Evolutionary conservation across 2,113 vertebrate genomes (phyloP).

Genomic region (Chloropsis hardwickii): DNA sequence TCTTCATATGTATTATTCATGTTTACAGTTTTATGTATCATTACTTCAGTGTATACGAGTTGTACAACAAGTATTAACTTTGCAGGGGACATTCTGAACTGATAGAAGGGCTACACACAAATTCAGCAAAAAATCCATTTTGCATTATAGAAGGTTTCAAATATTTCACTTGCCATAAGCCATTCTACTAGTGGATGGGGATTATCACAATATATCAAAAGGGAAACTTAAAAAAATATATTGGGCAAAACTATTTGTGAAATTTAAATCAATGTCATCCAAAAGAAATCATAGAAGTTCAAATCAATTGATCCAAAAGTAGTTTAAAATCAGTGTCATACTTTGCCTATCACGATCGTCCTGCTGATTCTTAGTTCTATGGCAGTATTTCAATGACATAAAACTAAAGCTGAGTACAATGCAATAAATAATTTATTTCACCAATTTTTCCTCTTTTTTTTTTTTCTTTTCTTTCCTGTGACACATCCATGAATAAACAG

Average conservation of each 20-base stretch:
- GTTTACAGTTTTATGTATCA: neutral
- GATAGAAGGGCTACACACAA: neutral
- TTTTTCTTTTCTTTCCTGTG: neutral
- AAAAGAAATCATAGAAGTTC: neutral
- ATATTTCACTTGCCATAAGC: neutral
- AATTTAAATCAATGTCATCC: neutral
- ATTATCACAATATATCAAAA: neutral
- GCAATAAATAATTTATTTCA: constrained; percentile 51
- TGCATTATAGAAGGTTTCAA: neutral
- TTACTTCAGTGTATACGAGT: neutral
- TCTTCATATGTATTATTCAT: neutral
- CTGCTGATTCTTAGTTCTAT: neutral
- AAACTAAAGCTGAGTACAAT: neutral
- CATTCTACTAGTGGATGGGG: neutral
- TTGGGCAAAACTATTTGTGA: neutral
- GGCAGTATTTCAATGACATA: neutral
- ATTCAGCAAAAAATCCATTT: neutral
- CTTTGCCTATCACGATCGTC: neutral
- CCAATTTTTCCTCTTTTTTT: constrained; percentile 3
- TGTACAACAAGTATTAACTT: neutral
- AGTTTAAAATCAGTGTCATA: neutral
- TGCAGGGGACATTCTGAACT: neutral
- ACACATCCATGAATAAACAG: constrained; percentile 35
- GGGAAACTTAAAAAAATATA: neutral
- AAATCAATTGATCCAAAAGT: neutral